Evolutionary conservation across 2,888 invertebrate species (phyloP).

Genomic region (Lagria hirta): DNA sequence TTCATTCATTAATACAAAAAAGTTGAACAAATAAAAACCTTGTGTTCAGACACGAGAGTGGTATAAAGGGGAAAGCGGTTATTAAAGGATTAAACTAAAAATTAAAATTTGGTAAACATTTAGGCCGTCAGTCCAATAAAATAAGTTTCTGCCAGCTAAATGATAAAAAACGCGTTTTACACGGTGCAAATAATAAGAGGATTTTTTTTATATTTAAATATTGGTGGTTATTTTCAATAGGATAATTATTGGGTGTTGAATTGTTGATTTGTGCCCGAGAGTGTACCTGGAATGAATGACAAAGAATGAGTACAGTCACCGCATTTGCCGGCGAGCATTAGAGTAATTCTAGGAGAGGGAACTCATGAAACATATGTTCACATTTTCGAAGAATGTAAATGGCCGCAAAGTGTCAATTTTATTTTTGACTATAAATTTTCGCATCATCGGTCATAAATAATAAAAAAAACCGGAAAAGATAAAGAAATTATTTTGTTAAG

Average conservation of each 20-base stretch:
- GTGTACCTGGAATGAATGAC: constrained; percentile 29
- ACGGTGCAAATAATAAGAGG: no score
- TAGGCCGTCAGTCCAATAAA: constrained; percentile 16
- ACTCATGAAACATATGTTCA: constrained; percentile 30
- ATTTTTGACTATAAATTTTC: constrained; percentile 5
- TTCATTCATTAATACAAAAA: no score
- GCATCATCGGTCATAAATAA: constrained; percentile 8
- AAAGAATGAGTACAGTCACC: constrained; percentile 31
- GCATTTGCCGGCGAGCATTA: constrained; percentile 28
- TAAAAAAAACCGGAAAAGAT: constrained; percentile 8
- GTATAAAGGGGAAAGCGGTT: no score
- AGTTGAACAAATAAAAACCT: no score
- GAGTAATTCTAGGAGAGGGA: constrained; percentile 25
- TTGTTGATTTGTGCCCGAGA: constrained; percentile 10
- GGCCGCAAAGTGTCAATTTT: background rate
- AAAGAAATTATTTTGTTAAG: constrained; percentile 10
- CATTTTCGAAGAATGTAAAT: constrained; percentile 25
- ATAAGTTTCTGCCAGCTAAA: constrained; percentile 18
- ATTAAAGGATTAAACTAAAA: no score
- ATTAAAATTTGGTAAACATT: constrained; percentile 3
- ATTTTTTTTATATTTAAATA: no score
- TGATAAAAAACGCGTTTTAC: no score
- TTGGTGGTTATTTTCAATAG: constrained; percentile 1
- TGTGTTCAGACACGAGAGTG: no score
- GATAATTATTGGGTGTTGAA: constrained; percentile 2